Conservation (phyloP, 2,113 vertebrate species). For the Corythaixoides concolor region DNA sequence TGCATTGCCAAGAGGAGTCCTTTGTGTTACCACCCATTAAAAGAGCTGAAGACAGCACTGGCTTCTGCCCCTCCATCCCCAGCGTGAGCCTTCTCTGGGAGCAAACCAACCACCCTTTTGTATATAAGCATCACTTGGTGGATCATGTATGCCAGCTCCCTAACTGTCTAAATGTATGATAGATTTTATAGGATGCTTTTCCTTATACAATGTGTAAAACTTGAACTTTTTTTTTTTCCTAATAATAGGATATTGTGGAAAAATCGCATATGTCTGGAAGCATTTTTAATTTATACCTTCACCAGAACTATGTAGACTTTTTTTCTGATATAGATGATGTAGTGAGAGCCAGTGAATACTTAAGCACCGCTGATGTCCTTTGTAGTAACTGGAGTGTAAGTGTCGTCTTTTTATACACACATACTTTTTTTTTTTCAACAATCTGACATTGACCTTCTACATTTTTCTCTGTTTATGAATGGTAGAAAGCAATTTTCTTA, state of each 20-base stretch:
- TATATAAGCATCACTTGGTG: neutral
- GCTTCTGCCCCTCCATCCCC: neutral
- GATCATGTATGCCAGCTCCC: neutral
- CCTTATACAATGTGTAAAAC: neutral
- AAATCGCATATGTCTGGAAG: conserved; percentile 90
- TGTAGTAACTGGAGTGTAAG: conserved; percentile 90
- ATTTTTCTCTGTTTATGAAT: neutral
- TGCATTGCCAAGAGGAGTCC: neutral
- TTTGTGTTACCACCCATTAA: neutral
- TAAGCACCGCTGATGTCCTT: conserved; percentile 90
- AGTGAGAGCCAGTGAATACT: conserved; percentile 87
- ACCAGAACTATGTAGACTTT: conserved; percentile 96
- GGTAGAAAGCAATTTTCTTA: neutral
- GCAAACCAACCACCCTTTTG: neutral
- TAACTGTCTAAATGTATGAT: fast-evolving
- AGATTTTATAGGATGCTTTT: neutral
- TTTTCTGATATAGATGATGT: conserved; percentile 88
- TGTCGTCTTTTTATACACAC: neutral
- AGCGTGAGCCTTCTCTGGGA: neutral
- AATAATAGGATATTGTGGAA: conserved; percentile 84
- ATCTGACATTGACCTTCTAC: neutral
- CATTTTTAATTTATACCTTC: conserved; percentile 93
- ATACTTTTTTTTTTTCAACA: neutral
- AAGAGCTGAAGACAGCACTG: neutral
- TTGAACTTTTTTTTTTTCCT: neutral